Evolutionary conservation across 53 echinoderm and acorn worm genomes (phyloP).

Genomic region (Astropecten irregularis): DNA sequence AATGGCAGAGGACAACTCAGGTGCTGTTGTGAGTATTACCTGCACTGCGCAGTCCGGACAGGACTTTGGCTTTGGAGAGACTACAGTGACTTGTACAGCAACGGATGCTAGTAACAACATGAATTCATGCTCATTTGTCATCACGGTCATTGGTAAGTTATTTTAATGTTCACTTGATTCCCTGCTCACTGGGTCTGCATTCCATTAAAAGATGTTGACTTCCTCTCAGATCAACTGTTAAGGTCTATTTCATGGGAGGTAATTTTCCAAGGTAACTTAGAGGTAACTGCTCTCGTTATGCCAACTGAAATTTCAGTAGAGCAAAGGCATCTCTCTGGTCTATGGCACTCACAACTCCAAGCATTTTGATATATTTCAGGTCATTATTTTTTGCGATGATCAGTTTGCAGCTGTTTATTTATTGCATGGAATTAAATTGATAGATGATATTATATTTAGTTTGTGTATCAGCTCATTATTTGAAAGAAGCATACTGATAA

Average conservation of each 20-base stretch:
- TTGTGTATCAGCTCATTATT: no score
- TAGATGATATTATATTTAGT: neutral
- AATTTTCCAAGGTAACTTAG: neutral
- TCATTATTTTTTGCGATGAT: neutral
- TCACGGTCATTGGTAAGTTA: neutral
- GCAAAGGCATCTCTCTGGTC: no score
- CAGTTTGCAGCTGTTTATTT: no score
- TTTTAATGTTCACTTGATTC: neutral
- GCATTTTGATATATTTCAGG: neutral
- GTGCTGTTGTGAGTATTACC: neutral
- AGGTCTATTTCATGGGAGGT: no score
- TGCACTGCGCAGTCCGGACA: conserved; percentile 18
- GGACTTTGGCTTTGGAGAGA: neutral
- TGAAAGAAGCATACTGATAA: no score
- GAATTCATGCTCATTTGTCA: neutral
- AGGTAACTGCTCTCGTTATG: neutral
- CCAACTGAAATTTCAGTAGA: no score
- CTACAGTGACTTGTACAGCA: conserved; percentile 20
- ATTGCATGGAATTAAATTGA: neutral
- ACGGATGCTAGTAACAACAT: conserved; percentile 15
- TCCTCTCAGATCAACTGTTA: no score
- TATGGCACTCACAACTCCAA: no score
- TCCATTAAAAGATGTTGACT: no score
- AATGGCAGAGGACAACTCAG: conserved; percentile 26
- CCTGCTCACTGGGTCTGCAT: neutral